Evolutionary conservation across 2,888 invertebrate species (phyloP).

Genomic region (Lepas anatifera): DNA sequence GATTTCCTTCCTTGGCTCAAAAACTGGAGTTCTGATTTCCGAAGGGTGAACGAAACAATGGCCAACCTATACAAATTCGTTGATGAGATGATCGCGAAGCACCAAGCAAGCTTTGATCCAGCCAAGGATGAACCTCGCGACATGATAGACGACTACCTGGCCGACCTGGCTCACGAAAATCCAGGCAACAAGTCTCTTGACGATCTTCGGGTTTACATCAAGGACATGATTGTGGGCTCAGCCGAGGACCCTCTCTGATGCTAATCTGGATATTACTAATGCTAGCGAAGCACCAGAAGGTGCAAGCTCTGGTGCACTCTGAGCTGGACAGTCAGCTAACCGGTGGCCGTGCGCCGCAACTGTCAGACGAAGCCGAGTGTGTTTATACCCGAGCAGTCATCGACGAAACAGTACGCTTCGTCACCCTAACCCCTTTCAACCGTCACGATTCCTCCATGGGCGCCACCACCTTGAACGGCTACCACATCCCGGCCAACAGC

Average conservation of each 20-base stretch:
- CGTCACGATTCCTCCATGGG: not conserved
- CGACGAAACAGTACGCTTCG: not conserved
- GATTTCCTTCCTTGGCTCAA: not conserved
- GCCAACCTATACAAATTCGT: not conserved
- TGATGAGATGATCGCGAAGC: not conserved
- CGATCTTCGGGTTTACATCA: not conserved
- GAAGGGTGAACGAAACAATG: not conserved
- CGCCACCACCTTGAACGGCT: not conserved
- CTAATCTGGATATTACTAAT: not conserved
- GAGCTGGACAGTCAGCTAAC: not conserved
- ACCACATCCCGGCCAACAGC: not conserved
- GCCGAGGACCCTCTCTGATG: not conserved
- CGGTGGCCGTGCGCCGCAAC: not conserved
- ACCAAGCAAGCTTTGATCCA: not conserved
- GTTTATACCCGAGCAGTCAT: not conserved
- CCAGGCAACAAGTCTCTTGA: not conserved
- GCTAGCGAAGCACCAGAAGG: not conserved
- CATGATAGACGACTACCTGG: not conserved
- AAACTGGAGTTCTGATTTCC: not conserved
- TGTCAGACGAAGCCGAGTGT: not conserved
- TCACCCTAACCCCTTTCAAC: not conserved
- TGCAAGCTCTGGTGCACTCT: not conserved
- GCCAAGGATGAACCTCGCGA: not conserved
- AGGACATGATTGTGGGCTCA: not conserved
- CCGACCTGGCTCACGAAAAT: not conserved